phyloP scores from a whole-genome alignment of 23 tunicate genomes.

The Trididemnum clinides region DNA sequence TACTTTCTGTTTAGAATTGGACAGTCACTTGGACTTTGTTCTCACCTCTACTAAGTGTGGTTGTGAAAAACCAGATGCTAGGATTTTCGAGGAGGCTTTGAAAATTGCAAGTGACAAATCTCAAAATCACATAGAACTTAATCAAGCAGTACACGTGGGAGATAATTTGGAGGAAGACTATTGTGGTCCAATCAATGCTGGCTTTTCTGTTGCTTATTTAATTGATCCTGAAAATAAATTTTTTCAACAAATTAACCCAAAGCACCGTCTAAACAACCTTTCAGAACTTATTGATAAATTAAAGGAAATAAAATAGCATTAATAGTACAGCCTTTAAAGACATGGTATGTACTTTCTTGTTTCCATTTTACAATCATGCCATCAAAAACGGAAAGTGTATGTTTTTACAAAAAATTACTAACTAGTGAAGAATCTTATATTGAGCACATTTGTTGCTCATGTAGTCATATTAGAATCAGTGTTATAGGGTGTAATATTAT shows the following conservation, averaged over 20 bases:
- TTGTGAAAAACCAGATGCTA: slow-evolving; percentile 46
- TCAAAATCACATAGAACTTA: background rate
- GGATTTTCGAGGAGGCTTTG: slow-evolving; percentile 48
- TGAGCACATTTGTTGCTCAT: too few relatives aligned
- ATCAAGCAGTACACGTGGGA: background rate
- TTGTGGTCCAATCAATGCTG: slow-evolving; percentile 18
- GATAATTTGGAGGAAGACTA: slow-evolving; percentile 36
- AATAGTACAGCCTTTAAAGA: too few relatives aligned
- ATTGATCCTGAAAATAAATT: slow-evolving; percentile 1
- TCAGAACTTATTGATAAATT: background rate
- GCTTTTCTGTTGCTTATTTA: background rate
- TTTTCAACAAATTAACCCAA: background rate
- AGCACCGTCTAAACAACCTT: slow-evolving; percentile 8
- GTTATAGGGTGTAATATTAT: too few relatives aligned
- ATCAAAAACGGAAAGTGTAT: too few relatives aligned
- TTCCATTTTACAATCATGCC: too few relatives aligned
- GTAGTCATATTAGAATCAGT: too few relatives aligned
- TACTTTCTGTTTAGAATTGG: background rate
- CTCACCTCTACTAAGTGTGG: slow-evolving; percentile 37
- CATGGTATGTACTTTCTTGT: too few relatives aligned
- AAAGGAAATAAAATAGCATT: background rate
- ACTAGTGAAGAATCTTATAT: too few relatives aligned
- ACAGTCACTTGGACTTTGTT: slow-evolving; percentile 38
- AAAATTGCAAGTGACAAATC: background rate
- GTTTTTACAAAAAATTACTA: too few relatives aligned